phyloP scores from a whole-genome alignment of 2,888 invertebrate species.

The Pycnomerus fuliginosus region DNA sequence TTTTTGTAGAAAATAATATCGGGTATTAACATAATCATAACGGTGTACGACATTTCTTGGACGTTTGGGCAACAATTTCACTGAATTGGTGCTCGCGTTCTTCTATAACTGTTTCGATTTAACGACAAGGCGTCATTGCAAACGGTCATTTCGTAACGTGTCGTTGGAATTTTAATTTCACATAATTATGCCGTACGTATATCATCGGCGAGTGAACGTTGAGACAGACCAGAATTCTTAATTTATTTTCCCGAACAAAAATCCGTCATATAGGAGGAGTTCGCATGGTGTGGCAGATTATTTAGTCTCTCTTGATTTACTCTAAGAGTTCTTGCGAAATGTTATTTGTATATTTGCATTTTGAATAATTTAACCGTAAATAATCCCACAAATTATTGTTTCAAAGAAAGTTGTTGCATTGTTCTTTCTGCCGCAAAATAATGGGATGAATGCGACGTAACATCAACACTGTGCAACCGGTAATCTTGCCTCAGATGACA shows the following conservation, averaged over 20 bases:
- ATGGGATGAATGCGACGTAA: background rate
- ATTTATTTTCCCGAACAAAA: too few species aligned
- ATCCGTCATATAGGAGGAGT: too few species aligned
- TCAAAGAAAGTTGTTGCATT: conserved; percentile 10
- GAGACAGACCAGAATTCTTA: too few species aligned
- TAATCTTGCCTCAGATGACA: too few species aligned
- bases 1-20: conserved; percentile 6
- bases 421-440: conserved; percentile 3
- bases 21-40: conserved; percentile 12
- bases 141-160: conserved; percentile 9
- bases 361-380: conserved; percentile 4
- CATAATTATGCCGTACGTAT: too few species aligned
- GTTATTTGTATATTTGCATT: conserved; percentile 7
- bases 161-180: conserved; percentile 13
- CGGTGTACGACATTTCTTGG: conserved; percentile 9
- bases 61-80: conserved; percentile 17
- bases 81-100: conserved; percentile 4
- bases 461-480: conserved; percentile 3
- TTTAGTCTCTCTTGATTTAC: too few species aligned
- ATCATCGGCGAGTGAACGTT: too few species aligned
- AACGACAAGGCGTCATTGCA: conserved; percentile 14
- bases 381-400: conserved; percentile 10
- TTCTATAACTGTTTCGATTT: conserved; percentile 15
- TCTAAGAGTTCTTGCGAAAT: too few species aligned
- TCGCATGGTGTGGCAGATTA: too few species aligned